Evolutionary conservation across 2,113 vertebrate species (phyloP).

Genomic region (Hymenochirus boettgeri): DNA sequence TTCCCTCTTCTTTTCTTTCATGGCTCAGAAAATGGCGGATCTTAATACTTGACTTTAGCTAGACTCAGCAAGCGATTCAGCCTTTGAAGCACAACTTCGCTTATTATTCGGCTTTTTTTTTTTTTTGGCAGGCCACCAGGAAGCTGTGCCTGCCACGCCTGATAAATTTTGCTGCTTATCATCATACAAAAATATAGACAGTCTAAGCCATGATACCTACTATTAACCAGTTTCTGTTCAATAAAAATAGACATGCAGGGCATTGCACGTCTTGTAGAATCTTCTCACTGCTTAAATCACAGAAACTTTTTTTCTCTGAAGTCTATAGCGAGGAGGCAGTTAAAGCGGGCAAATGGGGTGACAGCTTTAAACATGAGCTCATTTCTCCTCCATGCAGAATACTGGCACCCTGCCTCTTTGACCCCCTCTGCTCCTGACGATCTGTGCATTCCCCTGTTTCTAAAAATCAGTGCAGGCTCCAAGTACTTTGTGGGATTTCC

Average conservation of each 20-base stretch:
- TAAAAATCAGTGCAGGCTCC: slow-evolving; percentile 57
- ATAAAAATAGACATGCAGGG: not conserved
- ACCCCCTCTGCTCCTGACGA: slow-evolving; percentile 66
- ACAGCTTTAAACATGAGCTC: slow-evolving; percentile 66
- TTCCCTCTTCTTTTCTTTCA: slow-evolving; percentile 58
- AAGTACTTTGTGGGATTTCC: slow-evolving; percentile 66
- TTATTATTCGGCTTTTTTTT: slow-evolving; percentile 71
- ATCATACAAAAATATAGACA: slow-evolving; percentile 53
- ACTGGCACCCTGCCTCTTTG: slow-evolving; percentile 71
- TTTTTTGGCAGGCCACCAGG: slow-evolving; percentile 73
- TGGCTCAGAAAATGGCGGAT: slow-evolving; percentile 90
- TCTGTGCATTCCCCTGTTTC: slow-evolving; percentile 61
- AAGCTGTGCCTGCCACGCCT: slow-evolving; percentile 73
- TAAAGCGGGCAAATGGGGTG: slow-evolving; percentile 60
- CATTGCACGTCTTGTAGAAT: slow-evolving; percentile 41
- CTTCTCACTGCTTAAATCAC: slow-evolving; percentile 52
- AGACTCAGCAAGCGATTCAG: slow-evolving; percentile 73
- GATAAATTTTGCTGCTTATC: slow-evolving; percentile 70
- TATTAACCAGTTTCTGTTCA: slow-evolving; percentile 50
- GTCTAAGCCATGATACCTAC: slow-evolving; percentile 57
- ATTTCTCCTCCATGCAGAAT: slow-evolving; percentile 72
- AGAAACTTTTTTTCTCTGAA: slow-evolving; percentile 46
- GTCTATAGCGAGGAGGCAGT: slow-evolving; percentile 57
- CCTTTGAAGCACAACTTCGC: slow-evolving; percentile 72
- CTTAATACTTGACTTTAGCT: slow-evolving; percentile 73